Percentiles rank a stretch among this genome's conserved stretches.
Evolutionary conservation across 30 jellyfish, hydroid and myxozoan genomes (phyloP).

Genomic region (Cassiopea xamachana): DNA sequence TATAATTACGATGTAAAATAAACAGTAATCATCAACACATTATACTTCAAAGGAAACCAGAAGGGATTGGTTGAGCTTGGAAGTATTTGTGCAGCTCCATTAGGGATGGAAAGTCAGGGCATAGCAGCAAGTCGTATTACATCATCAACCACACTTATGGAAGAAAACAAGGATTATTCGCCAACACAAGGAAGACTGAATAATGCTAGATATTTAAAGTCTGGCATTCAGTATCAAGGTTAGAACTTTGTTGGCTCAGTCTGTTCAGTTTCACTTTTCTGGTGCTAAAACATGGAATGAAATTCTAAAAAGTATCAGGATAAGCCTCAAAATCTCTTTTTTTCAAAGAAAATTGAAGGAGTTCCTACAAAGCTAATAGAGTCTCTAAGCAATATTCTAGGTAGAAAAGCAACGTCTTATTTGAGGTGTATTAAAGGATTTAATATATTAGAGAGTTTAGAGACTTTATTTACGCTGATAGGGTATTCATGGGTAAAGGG

Average conservation of each 20-base stretch:
- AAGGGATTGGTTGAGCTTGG: conserved; percentile 50
- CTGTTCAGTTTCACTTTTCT: not conserved
- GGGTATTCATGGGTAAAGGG: too few relatives aligned
- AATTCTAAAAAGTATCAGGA: too few relatives aligned
- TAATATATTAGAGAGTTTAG: too few relatives aligned
- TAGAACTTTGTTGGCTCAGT: not conserved
- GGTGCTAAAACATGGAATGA: too few relatives aligned
- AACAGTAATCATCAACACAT: not conserved
- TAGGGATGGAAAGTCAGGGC: conserved; percentile 70
- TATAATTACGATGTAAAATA: too few relatives aligned
- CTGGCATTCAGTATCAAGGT: conserved; percentile 82
- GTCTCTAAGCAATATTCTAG: too few relatives aligned
- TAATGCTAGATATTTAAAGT: conserved; percentile 41
- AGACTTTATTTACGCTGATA: too few relatives aligned
- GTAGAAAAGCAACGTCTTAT: too few relatives aligned
- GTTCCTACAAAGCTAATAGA: too few relatives aligned
- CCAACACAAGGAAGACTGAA: conserved; percentile 75
- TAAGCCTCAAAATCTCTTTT: too few relatives aligned
- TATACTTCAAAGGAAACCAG: conserved; percentile 25
- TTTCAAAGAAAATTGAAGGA: too few relatives aligned
- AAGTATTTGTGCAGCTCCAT: conserved; percentile 34
- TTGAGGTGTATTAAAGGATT: too few relatives aligned
- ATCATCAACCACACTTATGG: conserved; percentile 66
- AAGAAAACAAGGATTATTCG: conserved; percentile 64
- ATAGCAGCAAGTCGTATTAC: conserved; percentile 53